Evolutionary conservation across 1,140 invertebrate genomes (phyloP).

Genomic region (Procambarus clarkii): DNA sequence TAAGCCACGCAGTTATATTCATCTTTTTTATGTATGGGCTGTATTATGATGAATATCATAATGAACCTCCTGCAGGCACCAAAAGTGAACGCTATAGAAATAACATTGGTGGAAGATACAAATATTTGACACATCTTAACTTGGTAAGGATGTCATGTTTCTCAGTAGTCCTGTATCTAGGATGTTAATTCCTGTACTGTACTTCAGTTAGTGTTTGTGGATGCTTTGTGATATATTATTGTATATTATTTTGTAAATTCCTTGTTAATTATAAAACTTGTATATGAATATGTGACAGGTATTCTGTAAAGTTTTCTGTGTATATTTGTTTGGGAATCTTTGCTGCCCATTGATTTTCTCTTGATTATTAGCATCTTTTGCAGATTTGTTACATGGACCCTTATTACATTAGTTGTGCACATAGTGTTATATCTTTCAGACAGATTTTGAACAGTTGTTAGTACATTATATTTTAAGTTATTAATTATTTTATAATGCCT

Average conservation of each 20-base stretch:
- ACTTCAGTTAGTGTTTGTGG: neutral
- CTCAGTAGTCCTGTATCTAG: neutral
- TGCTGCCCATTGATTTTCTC: too few species aligned
- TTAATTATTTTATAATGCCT: too few species aligned
- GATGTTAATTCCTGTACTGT: neutral
- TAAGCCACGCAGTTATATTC: constrained; percentile 20
- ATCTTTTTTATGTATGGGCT: constrained; percentile 25
- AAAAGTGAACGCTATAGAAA: neutral
- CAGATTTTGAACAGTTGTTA: too few species aligned
- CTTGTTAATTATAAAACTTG: neutral
- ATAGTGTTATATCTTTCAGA: too few species aligned
- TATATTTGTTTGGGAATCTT: too few species aligned
- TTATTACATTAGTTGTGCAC: too few species aligned
- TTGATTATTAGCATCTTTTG: too few species aligned
- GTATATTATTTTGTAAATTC: neutral
- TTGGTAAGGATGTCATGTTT: constrained; percentile 30
- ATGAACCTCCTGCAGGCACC: neutral
- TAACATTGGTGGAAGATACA: constrained; percentile 23
- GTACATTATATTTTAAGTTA: too few species aligned
- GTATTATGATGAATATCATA: constrained; percentile 33
- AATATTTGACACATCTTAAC: constrained; percentile 31
- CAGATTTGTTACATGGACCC: too few species aligned
- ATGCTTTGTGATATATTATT: neutral
- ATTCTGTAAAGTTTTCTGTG: neutral
- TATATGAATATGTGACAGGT: neutral